These are phyloP conservation scores for Buceros bicornis DNA, from an alignment of 2,797 vertebrate genomes.

Conservation along the genomic window DNA sequence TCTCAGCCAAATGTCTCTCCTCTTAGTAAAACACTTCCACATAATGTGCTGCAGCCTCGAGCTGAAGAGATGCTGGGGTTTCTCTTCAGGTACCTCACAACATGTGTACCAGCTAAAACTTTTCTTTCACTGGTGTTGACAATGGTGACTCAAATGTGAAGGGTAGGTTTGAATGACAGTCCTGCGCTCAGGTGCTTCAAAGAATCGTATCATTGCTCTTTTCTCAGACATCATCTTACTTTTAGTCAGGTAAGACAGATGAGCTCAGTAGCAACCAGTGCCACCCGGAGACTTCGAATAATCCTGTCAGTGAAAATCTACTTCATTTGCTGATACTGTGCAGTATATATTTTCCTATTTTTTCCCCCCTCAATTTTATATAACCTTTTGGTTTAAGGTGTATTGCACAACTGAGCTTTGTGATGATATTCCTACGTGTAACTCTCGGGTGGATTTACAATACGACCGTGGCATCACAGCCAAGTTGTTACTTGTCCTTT, in stretches of 20 bases:
- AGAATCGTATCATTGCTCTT: background rate
- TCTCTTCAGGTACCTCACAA: background rate
- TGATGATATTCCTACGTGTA: background rate
- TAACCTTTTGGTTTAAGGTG: background rate
- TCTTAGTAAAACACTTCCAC: background rate
- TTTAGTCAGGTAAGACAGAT: background rate
- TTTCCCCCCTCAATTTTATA: background rate
- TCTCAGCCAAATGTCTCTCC: background rate
- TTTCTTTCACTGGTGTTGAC: background rate
- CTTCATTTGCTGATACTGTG: background rate
- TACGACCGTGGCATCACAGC: rapidly evolving
- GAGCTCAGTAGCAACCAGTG: background rate
- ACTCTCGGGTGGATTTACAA: background rate
- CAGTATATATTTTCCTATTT: background rate
- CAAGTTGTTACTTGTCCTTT: background rate
- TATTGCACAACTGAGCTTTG: background rate
- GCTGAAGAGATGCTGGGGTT: background rate
- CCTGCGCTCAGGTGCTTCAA: background rate
- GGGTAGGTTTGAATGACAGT: background rate
- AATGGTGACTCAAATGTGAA: background rate
- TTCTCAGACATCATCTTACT: background rate
- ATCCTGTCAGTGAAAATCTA: background rate
- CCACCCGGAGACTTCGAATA: background rate
- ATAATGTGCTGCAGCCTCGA: background rate
- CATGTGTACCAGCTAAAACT: background rate